phyloP scores from a whole-genome alignment of 2,113 vertebrate species.

The Sisor rabdophorus region DNA sequence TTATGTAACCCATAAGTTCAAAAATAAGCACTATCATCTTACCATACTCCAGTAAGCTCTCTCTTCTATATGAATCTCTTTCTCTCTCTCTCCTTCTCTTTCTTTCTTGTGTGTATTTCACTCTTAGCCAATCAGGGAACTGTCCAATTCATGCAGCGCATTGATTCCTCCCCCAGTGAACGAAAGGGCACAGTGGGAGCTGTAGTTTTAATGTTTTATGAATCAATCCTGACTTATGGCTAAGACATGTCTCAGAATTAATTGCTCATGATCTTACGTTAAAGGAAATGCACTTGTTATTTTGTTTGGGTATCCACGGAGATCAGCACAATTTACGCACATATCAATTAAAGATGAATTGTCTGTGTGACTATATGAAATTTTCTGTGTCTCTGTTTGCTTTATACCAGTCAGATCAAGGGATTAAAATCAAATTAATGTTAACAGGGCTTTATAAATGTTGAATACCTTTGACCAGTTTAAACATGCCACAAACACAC shows the following conservation, averaged over 20 bases:
- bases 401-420: not conserved
- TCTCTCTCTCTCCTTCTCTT: conserved; percentile 28
- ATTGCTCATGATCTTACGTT: conserved; percentile 16
- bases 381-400: not conserved
- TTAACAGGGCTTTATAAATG: not conserved
- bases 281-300: not conserved
- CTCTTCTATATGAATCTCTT: conserved; percentile 24
- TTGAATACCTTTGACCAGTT: not conserved
- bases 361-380: not conserved
- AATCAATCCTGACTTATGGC: conserved; percentile 31
- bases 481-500: not conserved
- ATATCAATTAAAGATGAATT: not conserved
- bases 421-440: not conserved
- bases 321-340: not conserved
- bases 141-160: conserved; percentile 31
- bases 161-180: conserved; percentile 2
- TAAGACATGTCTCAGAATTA: conserved; percentile 18
- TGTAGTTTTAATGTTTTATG: conserved; percentile 36
- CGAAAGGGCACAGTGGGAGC: conserved; percentile 37
- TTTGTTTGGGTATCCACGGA: conserved; percentile 2
- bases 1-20: not conserved
- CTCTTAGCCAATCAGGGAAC: conserved; percentile 36
- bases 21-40: conserved; percentile 34
- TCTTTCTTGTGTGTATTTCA: conserved; percentile 32
- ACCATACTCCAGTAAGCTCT: conserved; percentile 38